Conservation (phyloP, 1,140 invertebrate genomes). For the Octopus sinensis region DNA sequence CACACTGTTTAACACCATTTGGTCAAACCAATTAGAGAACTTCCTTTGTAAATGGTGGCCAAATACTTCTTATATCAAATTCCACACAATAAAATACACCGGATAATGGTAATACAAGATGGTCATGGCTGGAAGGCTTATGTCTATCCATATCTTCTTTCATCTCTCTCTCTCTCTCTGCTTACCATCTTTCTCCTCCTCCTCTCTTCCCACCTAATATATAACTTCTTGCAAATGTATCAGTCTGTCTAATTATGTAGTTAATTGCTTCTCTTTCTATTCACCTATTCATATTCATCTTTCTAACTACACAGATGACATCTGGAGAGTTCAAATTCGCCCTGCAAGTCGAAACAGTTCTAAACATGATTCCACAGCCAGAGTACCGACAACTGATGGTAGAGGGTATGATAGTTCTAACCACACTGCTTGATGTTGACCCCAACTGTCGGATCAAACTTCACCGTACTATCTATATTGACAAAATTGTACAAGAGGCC, state of each 20-base stretch:
- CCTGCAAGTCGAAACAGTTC: conserved; percentile 91
- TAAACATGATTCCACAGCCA: conserved; percentile 95
- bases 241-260: conserved; percentile 38
- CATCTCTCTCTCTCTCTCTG: not conserved
- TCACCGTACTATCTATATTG: conserved; percentile 79
- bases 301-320: conserved; percentile 72
- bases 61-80: too few species aligned
- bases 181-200: not conserved
- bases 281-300: too few species aligned
- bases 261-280: conserved; percentile 67
- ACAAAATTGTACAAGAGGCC: conserved; percentile 88
- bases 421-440: conserved; percentile 67
- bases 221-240: not conserved
- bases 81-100: too few species aligned
- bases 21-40: too few species aligned
- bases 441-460: conserved; percentile 74
- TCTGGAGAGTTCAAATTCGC: conserved; percentile 98
- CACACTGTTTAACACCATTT: too few species aligned
- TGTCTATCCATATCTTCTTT: not conserved
- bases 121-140: too few species aligned
- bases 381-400: conserved; percentile 97
- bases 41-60: too few species aligned
- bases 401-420: conserved; percentile 94
- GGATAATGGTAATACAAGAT: too few species aligned
- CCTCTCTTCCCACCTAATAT: not conserved